Percentiles rank a stretch among this genome's conserved stretches.
phyloP scores from a whole-genome alignment of 2,888 invertebrate genomes.

The Phanerotoma sp. region DNA sequence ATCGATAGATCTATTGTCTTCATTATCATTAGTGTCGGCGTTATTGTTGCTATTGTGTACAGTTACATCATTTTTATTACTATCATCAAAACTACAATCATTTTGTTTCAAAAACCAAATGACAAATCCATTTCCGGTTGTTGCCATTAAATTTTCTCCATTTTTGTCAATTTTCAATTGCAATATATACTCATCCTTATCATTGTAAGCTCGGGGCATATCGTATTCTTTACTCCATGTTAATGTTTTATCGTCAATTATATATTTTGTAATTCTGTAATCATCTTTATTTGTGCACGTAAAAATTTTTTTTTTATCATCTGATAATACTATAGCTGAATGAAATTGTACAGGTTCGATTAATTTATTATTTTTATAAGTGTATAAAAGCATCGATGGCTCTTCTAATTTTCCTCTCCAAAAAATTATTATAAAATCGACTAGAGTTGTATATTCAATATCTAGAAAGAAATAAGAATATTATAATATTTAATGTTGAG shows the following conservation, averaged over 20 bases:
- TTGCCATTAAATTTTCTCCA: constrained; percentile 79
- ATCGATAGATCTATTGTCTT: too few relatives aligned
- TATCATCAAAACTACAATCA: too few relatives aligned
- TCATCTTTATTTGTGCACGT: constrained; percentile 69
- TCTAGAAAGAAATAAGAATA: constrained; percentile 56
- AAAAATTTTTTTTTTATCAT: constrained; percentile 67
- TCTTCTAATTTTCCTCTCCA: constrained; percentile 85
- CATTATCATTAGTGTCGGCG: too few relatives aligned
- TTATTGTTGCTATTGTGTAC: too few relatives aligned
- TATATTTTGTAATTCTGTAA: constrained; percentile 61
- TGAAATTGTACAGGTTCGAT: constrained; percentile 64
- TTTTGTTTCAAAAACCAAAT: constrained; percentile 72
- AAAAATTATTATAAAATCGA: constrained; percentile 71
- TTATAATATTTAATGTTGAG: too few relatives aligned
- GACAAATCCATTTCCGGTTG: constrained; percentile 80
- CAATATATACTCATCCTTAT: constrained; percentile 73
- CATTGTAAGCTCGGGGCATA: constrained; percentile 68
- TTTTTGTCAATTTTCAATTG: constrained; percentile 82
- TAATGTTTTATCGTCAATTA: constrained; percentile 57
- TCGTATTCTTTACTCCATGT: constrained; percentile 64
- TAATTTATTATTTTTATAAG: constrained; percentile 61
- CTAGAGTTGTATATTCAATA: constrained; percentile 71
- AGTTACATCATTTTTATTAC: too few relatives aligned
- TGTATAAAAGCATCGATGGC: constrained; percentile 69
- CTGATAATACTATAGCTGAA: constrained; percentile 71